Percentiles rank a stretch among this genome's conserved stretches.
Evolutionary conservation across 2,113 vertebrate genomes (phyloP).

Genomic region (Ceyx margarethae): DNA sequence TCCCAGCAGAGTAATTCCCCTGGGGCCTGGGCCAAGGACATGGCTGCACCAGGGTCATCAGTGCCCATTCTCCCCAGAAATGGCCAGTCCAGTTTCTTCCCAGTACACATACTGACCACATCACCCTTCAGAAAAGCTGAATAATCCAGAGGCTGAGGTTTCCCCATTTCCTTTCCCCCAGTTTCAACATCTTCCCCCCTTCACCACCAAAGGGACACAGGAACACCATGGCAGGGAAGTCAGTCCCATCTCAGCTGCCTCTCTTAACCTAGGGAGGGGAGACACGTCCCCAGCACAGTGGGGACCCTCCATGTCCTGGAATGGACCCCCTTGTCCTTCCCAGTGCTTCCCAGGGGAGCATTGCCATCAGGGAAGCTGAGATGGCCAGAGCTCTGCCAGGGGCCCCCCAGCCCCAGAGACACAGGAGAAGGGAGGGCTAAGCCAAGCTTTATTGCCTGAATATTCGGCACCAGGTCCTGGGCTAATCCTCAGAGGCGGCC

Average conservation of each 20-base stretch:
- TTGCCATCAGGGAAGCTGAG: fast-evolving
- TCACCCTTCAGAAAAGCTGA: not conserved
- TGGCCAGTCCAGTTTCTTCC: not conserved
- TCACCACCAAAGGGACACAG: fast-evolving
- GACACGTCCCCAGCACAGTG: fast-evolving
- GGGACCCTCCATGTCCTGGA: not conserved
- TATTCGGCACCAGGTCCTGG: not conserved
- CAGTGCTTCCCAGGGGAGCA: not conserved
- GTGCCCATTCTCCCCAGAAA: not conserved
- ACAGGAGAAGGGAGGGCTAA: too few relatives aligned
- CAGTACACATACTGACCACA: not conserved
- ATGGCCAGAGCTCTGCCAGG: not conserved
- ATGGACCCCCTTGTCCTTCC: not conserved
- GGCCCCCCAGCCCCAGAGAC: not conserved
- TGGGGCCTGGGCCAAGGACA: fast-evolving
- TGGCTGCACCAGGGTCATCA: fast-evolving
- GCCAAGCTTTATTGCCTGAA: not conserved
- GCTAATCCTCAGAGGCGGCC: not conserved
- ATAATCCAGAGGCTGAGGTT: not conserved
- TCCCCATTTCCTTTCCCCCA: not conserved
- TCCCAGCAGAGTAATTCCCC: not conserved
- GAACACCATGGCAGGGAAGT: not conserved
- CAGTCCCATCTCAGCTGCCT: not conserved
- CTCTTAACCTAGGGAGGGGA: not conserved
- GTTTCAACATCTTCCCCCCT: not conserved